Conservation (phyloP, 1,140 invertebrate species). For the Tetraneura akinire region DNA sequence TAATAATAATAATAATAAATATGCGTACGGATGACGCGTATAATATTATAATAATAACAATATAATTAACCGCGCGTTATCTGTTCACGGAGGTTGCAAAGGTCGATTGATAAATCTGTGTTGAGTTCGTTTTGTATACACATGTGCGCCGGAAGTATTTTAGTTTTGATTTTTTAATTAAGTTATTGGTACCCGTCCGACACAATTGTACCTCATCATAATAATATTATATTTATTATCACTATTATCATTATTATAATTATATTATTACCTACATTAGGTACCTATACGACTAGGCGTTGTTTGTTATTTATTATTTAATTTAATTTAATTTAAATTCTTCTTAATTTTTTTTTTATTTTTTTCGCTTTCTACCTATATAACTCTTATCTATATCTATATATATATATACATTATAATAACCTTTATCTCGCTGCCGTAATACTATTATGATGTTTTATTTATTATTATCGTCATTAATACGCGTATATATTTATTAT, state of each 20-base stretch:
- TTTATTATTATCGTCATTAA: neutral
- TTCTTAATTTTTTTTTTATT: too few species aligned
- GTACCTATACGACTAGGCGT: neutral
- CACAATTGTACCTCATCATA: too few species aligned
- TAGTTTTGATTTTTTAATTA: conserved; percentile 19
- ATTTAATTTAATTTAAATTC: neutral
- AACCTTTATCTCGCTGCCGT: too few species aligned
- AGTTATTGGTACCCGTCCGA: neutral
- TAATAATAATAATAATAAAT: too few species aligned
- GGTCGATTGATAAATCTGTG: neutral
- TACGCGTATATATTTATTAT: neutral
- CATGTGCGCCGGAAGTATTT: conserved; percentile 32
- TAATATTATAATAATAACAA: too few species aligned
- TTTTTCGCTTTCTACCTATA: neutral
- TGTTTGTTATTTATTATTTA: neutral
- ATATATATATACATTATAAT: too few species aligned
- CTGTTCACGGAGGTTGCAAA: neutral
- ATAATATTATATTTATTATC: too few species aligned
- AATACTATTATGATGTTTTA: neutral
- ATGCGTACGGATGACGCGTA: neutral
- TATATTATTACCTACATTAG: too few species aligned
- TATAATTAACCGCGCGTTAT: conserved; percentile 23
- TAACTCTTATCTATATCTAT: too few species aligned
- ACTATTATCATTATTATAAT: too few species aligned
- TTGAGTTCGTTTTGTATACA: too few species aligned